phyloP scores from a whole-genome alignment of 2,113 vertebrate species.

The Campylorhamphus procurvoides region DNA sequence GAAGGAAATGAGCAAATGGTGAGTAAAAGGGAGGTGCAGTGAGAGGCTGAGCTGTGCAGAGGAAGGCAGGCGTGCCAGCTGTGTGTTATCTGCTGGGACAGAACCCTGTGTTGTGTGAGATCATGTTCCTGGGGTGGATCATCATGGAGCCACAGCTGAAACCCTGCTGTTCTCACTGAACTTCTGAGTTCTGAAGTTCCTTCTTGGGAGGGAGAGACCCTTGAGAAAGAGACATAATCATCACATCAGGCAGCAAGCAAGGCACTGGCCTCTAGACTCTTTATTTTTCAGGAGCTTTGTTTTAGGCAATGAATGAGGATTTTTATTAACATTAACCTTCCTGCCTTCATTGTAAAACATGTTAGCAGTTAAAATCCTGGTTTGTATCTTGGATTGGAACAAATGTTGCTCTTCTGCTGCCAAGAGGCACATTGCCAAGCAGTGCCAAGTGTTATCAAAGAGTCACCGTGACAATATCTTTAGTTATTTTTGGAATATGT shows the following conservation, averaged over 20 bases:
- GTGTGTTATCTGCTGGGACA: not conserved
- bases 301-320: not conserved
- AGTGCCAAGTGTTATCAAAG: slow-evolving; percentile 3
- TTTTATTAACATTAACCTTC: not conserved
- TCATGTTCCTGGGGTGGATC: no score
- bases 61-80: not conserved
- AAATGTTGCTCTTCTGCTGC: not conserved
- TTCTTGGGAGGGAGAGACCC: not conserved
- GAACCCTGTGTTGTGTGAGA: not conserved
- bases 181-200: not conserved
- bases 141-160: not conserved
- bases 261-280: not conserved
- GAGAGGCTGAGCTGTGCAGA: not conserved
- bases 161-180: not conserved
- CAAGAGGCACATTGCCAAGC: not conserved
- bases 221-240: not conserved
- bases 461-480: not conserved
- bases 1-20: not conserved
- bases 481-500: slow-evolving; percentile 25
- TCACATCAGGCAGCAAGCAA: not conserved
- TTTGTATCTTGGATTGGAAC: not conserved
- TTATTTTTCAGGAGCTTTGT: not conserved
- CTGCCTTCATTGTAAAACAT: not conserved
- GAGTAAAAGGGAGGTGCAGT: not conserved
- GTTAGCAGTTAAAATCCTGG: not conserved